Evolutionary conservation across 1,140 invertebrate genomes (phyloP).

Genomic region (Diachasma alloeum): DNA sequence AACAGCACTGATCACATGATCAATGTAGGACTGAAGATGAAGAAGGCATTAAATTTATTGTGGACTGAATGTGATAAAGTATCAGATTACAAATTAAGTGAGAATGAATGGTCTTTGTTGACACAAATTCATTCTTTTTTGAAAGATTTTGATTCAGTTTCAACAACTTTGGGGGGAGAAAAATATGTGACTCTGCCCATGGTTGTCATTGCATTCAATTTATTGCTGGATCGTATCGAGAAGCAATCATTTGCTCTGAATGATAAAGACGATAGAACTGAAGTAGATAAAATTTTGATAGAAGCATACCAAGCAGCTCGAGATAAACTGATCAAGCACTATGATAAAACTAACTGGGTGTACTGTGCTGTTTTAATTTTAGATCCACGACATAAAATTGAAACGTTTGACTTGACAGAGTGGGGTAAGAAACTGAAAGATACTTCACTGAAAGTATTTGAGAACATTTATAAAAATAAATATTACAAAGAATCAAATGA

Average conservation of each 20-base stretch:
- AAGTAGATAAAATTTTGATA: not conserved
- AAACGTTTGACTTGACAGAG: constrained; percentile 40
- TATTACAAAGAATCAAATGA: not conserved
- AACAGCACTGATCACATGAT: constrained; percentile 32
- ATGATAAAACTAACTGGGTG: no score
- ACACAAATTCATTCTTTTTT: constrained; percentile 30
- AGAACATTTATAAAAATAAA: not conserved
- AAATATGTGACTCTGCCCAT: no score
- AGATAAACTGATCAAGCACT: constrained; percentile 53
- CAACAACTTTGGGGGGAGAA: no score
- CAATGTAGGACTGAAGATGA: constrained; percentile 6
- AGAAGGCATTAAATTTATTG: not conserved
- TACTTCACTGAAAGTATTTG: not conserved
- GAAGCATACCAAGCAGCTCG: constrained; percentile 44
- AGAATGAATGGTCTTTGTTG: not conserved
- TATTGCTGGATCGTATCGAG: constrained; percentile 38
- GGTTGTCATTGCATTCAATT: constrained; percentile 51
- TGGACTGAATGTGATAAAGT: not conserved
- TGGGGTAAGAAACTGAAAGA: constrained; percentile 6
- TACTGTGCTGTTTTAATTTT: constrained; percentile 51
- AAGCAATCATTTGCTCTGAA: not conserved
- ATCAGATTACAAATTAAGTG: not conserved
- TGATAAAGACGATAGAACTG: not conserved
- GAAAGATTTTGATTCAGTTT: no score
- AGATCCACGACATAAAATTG: constrained; percentile 51